Conservation (phyloP, 2,113 vertebrate genomes). For the Ictidomys tridecemlineatus region DNA sequence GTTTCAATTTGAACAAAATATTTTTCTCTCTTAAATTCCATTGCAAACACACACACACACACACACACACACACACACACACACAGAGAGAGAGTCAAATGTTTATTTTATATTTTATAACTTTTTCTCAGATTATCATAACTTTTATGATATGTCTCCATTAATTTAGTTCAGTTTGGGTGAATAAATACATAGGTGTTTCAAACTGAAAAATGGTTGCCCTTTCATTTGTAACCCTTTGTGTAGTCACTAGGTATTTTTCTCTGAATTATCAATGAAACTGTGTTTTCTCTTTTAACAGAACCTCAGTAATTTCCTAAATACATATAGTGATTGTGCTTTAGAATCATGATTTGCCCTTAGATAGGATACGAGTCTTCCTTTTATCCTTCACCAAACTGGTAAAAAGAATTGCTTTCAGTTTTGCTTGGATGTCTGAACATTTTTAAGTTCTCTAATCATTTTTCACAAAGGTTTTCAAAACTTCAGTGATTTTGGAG, state of each 20-base stretch:
- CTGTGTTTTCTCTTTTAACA: conserved; percentile 53
- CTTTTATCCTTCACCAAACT: conserved; percentile 66
- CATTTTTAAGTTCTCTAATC: conserved; percentile 81
- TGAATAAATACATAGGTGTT: background rate
- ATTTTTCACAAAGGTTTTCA: conserved; percentile 75
- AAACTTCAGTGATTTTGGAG: conserved; percentile 74
- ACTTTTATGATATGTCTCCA: background rate
- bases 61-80: too few relatives aligned
- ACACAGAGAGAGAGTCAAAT: background rate
- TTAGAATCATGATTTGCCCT: conserved; percentile 36
- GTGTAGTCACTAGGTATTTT: conserved; percentile 25
- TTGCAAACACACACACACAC: background rate
- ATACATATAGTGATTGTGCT: conserved; percentile 43
- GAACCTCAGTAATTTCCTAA: conserved; percentile 56
- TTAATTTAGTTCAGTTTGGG: background rate
- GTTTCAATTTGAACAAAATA: conserved; percentile 29
- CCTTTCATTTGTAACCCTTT: background rate
- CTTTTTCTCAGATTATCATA: background rate
- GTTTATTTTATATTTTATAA: background rate
- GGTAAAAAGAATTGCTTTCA: conserved; percentile 79
- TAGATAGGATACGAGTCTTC: conserved; percentile 53
- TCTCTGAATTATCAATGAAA: conserved; percentile 29
- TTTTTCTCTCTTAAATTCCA: conserved; percentile 2
- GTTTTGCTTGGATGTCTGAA: conserved; percentile 73
- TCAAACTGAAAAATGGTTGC: background rate